These are phyloP conservation scores for Drosophila nr. perissopoda DNA, from an alignment of 2,888 invertebrate genomes.

Conservation along the genomic window DNA sequence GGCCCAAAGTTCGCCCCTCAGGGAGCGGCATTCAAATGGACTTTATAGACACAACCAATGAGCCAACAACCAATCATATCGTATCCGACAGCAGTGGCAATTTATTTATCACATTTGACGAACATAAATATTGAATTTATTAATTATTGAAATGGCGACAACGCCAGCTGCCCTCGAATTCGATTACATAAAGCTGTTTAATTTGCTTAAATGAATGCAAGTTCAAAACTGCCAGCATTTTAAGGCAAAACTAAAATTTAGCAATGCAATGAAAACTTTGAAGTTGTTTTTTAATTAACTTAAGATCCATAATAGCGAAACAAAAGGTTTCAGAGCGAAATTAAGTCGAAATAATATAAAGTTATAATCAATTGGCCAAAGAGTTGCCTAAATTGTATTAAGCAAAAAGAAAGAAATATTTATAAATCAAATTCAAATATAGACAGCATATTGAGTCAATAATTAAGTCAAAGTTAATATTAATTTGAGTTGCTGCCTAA, in stretches of 20 bases:
- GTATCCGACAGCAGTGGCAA: conserved; percentile 21
- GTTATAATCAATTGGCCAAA: background rate
- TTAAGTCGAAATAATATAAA: background rate
- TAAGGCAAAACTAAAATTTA: background rate
- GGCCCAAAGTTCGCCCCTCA: conserved; percentile 23
- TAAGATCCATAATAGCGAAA: background rate
- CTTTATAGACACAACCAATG: conserved; percentile 4
- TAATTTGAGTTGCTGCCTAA: background rate
- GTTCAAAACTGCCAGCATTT: background rate
- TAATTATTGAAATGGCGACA: conserved; percentile 56
- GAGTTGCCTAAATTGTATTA: background rate
- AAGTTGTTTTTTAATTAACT: background rate
- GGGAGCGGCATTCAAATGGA: conserved; percentile 39
- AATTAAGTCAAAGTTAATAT: background rate
- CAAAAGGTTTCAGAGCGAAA: background rate
- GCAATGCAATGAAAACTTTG: background rate
- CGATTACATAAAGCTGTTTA: conserved; percentile 1
- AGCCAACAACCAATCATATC: conserved; percentile 13
- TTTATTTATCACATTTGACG: conserved; percentile 57
- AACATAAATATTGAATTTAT: conserved; percentile 64
- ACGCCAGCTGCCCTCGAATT: conserved; percentile 16
- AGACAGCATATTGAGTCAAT: background rate
- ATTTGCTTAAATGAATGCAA: background rate
- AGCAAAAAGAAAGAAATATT: background rate
- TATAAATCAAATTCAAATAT: background rate